phyloP scores from a whole-genome alignment of 1,140 invertebrate genomes.

The Eurosta solidaginis region DNA sequence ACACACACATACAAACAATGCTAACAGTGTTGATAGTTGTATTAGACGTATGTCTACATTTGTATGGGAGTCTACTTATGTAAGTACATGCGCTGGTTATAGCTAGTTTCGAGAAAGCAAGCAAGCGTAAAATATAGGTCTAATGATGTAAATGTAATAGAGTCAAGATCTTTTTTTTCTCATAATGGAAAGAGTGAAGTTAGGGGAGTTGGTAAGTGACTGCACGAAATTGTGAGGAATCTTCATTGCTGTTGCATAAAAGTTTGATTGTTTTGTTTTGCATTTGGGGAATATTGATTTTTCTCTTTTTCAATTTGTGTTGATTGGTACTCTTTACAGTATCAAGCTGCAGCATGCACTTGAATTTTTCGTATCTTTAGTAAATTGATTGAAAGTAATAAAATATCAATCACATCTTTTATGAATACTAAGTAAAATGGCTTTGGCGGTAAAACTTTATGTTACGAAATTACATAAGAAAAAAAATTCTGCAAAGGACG shows the following conservation, averaged over 20 bases:
- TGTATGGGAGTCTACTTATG: no score
- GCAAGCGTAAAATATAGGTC: neutral
- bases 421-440: no score
- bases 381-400: no score
- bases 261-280: neutral
- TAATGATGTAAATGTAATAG: slow-evolving; percentile 30
- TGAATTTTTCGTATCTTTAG: no score
- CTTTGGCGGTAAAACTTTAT: no score
- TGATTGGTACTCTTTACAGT: no score
- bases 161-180: slow-evolving; percentile 6
- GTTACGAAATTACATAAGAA: no score
- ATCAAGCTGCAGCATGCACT: no score
- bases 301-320: neutral
- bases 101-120: neutral
- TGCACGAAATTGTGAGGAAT: neutral
- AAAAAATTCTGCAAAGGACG: no score
- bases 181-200: neutral
- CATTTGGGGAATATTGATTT: neutral
- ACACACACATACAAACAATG: no score
- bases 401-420: no score
- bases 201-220: neutral
- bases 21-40: neutral
- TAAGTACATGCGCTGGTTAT: neutral
- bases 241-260: neutral
- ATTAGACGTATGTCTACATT: no score